These are phyloP conservation scores for Ascaphus truei DNA, from an alignment of 2,113 vertebrate genomes.

Conservation along the genomic window DNA sequence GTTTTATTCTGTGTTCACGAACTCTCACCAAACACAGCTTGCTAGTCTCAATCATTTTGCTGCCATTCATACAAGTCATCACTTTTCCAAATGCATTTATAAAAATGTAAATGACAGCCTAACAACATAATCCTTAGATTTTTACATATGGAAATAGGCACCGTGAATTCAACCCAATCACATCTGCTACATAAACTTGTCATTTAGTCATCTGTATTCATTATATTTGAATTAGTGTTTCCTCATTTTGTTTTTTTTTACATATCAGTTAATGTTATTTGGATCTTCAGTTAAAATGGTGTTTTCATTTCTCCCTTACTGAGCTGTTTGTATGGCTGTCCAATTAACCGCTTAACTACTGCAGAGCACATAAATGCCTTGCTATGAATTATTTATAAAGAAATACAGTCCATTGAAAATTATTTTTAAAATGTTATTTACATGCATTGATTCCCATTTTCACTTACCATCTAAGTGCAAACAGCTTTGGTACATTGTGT, in stretches of 20 bases:
- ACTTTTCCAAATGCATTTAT: background rate
- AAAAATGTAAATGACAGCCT: constrained; percentile 23
- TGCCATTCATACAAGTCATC: constrained; percentile 6
- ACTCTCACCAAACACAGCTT: background rate
- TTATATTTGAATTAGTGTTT: constrained; percentile 1
- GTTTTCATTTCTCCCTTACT: background rate
- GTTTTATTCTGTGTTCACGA: background rate
- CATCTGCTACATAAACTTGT: background rate
- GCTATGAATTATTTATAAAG: constrained; percentile 8
- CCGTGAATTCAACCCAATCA: background rate
- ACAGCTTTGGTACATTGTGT: background rate
- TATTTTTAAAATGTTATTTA: too few species aligned
- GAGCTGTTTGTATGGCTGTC: too few species aligned
- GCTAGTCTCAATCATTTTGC: background rate
- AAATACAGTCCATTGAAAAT: background rate
- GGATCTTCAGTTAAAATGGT: background rate
- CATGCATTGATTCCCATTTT: too few species aligned
- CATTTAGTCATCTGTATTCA: background rate
- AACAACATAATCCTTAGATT: constrained; percentile 6
- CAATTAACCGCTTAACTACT: background rate
- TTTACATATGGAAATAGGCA: background rate
- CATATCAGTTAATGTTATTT: background rate
- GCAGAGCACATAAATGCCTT: background rate
- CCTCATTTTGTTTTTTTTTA: background rate
- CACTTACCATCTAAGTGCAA: background rate